Conservation (phyloP, 2,888 invertebrate genomes). For the Trissolcus japonicus region DNA sequence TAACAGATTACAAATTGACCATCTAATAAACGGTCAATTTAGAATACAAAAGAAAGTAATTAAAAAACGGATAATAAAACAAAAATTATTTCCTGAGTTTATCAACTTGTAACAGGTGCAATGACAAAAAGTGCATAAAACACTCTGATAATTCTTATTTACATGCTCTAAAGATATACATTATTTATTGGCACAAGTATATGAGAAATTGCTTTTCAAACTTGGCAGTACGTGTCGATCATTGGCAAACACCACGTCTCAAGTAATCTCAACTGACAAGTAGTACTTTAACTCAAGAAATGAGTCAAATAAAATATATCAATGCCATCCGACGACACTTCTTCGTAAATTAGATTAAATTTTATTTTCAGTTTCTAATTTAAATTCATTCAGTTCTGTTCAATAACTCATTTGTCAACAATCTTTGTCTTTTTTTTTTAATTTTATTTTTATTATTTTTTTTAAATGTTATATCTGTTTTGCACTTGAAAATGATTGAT, state of each 20-base stretch:
- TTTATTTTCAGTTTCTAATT: background rate
- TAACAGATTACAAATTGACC: too few relatives aligned
- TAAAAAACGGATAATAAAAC: too few relatives aligned
- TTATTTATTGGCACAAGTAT: slow-evolving; percentile 5
- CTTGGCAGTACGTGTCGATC: slow-evolving; percentile 26
- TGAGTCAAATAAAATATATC: slow-evolving; percentile 1
- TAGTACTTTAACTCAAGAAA: background rate
- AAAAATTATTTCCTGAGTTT: too few relatives aligned
- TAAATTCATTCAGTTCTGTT: background rate
- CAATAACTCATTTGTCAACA: background rate
- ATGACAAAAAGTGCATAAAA: background rate
- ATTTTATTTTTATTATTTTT: too few relatives aligned
- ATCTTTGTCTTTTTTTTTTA: too few relatives aligned
- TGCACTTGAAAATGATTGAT: too few relatives aligned
- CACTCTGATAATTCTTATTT: background rate
- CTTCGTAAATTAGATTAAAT: background rate
- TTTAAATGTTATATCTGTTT: too few relatives aligned
- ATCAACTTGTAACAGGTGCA: too few relatives aligned
- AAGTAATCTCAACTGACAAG: slow-evolving; percentile 32
- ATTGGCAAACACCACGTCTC: slow-evolving; percentile 11
- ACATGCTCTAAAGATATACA: background rate
- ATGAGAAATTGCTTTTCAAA: slow-evolving; percentile 20
- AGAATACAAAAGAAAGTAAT: too few relatives aligned
- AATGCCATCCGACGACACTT: background rate
- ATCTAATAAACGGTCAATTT: too few relatives aligned